Percentiles rank a stretch among this genome's conserved stretches.
These are phyloP conservation scores for Philopotamus ludificatus DNA, from an alignment of 1,140 invertebrate species.

Conservation along the genomic window DNA sequence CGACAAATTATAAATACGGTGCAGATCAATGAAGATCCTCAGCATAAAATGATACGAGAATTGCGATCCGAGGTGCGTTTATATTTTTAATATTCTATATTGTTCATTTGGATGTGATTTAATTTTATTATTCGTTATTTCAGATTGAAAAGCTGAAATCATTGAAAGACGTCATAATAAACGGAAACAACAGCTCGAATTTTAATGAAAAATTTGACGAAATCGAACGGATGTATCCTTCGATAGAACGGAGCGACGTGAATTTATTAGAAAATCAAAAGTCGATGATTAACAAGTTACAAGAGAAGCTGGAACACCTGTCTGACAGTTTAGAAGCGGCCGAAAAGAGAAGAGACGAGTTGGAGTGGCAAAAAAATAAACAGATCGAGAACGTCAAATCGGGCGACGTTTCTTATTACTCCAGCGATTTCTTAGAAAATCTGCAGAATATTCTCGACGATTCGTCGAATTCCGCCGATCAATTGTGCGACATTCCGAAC, in stretches of 20 bases:
- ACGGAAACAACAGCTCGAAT: constrained; percentile 7
- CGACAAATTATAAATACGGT: constrained; percentile 92
- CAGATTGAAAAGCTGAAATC: constrained; percentile 33
- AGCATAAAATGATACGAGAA: constrained; percentile 80
- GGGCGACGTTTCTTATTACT: constrained; percentile 18
- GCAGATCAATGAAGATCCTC: constrained; percentile 88
- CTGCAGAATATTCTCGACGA: constrained; percentile 32
- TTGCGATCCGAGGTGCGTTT: constrained; percentile 71
- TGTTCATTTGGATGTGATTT: background rate
- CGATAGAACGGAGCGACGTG: constrained; percentile 17
- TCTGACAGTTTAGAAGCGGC: constrained; percentile 25
- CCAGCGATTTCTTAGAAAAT: constrained; percentile 36
- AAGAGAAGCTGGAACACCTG: constrained; percentile 29
- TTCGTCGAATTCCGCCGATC: constrained; percentile 1
- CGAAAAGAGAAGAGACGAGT: constrained; percentile 32
- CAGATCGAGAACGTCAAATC: constrained; percentile 27
- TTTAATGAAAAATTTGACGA: constrained; percentile 1
- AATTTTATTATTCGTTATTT: background rate
- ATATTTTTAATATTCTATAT: background rate
- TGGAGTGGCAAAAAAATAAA: constrained; percentile 29
- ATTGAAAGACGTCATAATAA: constrained; percentile 20
- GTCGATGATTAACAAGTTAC: constrained; percentile 24
- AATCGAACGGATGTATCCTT: background rate
- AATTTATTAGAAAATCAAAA: too few species aligned
- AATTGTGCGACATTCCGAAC: background rate